phyloP scores from a whole-genome alignment of 2,797 vertebrate genomes.

The Clarias laeviceps region DNA sequence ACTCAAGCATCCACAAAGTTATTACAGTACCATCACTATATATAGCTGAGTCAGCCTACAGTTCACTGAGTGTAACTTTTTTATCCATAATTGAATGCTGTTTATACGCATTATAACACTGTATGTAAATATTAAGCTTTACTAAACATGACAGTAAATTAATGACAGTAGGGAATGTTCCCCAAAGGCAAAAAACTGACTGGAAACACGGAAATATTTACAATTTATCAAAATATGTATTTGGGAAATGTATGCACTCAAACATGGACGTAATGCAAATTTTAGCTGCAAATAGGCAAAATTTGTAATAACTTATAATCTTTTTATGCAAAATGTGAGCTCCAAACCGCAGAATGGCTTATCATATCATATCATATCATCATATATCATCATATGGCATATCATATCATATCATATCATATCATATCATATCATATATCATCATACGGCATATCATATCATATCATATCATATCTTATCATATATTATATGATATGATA shows the following conservation, averaged over 20 bases:
- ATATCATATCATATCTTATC: too few species aligned
- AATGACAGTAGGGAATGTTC: not conserved
- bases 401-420: too few species aligned
- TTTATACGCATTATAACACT: not conserved
- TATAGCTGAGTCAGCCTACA: not conserved
- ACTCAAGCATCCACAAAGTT: not conserved
- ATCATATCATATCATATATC: too few species aligned
- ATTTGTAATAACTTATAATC: not conserved
- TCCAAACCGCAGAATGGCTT: not conserved
- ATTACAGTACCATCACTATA: not conserved
- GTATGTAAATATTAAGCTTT: conserved; percentile 14
- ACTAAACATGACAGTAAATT: not conserved
- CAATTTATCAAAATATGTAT: conserved; percentile 67
- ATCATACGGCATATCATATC: too few species aligned
- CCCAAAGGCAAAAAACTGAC: not conserved
- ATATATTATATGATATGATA: too few species aligned
- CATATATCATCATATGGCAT: too few species aligned
- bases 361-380: too few species aligned
- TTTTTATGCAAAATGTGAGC: not conserved
- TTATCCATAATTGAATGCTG: not conserved
- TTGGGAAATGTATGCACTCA: conserved; percentile 6
- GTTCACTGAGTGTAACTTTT: not conserved
- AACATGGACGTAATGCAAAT: conserved; percentile 44
- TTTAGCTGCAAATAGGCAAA: not conserved
- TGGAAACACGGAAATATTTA: conserved; percentile 45